Evolutionary conservation across 2,797 vertebrate genomes (phyloP).

Genomic region (Darevskia mixta): DNA sequence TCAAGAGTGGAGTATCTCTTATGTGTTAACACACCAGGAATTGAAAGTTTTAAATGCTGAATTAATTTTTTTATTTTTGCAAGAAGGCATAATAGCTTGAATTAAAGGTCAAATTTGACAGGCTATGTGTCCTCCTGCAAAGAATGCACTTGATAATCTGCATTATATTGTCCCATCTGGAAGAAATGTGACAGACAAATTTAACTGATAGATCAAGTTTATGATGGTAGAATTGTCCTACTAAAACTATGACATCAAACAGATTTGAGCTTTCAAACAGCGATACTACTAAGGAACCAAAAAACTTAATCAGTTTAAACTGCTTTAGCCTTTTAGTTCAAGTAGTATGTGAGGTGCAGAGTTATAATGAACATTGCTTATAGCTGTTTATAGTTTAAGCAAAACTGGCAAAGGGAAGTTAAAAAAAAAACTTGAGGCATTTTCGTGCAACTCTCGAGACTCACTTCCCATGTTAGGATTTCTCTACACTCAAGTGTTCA

Average conservation of each 20-base stretch:
- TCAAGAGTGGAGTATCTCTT: neutral
- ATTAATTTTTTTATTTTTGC: neutral
- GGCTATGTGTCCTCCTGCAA: neutral
- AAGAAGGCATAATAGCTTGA: neutral
- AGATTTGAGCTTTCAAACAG: neutral
- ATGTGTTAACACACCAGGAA: neutral
- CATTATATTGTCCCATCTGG: constrained; percentile 9
- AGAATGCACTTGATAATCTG: neutral
- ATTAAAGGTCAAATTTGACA: constrained; percentile 25
- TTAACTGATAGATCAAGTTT: neutral
- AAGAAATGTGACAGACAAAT: constrained; percentile 11
- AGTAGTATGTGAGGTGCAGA: neutral
- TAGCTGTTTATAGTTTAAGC: neutral
- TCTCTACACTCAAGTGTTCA: neutral
- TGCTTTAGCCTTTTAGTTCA: neutral
- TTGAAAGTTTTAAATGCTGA: neutral
- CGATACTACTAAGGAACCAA: neutral
- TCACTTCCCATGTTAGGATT: neutral
- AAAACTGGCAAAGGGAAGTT: neutral
- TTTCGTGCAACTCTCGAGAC: neutral
- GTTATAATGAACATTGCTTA: neutral
- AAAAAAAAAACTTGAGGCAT: neutral
- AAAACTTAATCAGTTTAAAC: neutral
- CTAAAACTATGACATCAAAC: neutral
- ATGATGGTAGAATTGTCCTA: neutral